Base-by-base conservation (phyloP, 1,140 invertebrate species). In the Plodia interpunctella region DNA sequence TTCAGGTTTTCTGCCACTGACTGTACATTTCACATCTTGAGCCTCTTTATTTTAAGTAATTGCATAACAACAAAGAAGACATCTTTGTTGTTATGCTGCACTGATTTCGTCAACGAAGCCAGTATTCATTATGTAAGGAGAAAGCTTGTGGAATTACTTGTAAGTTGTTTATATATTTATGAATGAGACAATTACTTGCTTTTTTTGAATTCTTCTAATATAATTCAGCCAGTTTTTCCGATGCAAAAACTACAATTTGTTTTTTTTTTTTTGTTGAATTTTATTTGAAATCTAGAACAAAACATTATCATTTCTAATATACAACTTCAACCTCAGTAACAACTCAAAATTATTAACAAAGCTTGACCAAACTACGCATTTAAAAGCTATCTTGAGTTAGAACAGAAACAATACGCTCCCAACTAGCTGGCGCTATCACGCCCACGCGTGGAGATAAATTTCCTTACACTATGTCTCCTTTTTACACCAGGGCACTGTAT, bases 31-130 rank as follows among this genome's bases (percentile, higher is more conserved):
- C 5, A 44, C 15, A n/a, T 44, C 5, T 44, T 10, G n/a, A 44
- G 13, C 13, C 13, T 15, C 38, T 17, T 75, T 78, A 68, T 69
- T 54, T 57, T 74, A 73, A 50, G 59, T 54, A 32, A 62, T 81
- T 83, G 71, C 72, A 67, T 76, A 83, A 83, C 59, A 44, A 65
- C 70, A 73, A 55, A 66, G 65, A 67, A 50, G 65, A 51, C 57
- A n/a, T n/a, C n/a, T n/a, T n/a, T n/a, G n/a, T n/a, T n/a, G n/a
- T n/a, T n/a, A n/a, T 64, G 61, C 28, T 80, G 78, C 70, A 81
- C 82, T 81, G 82, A 81, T 85, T 85, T 85, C 82, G 80, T 81
- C 80, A 85, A 82, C 78, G 58, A 72, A 68, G 70, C 73, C 71
- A 79, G 68, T 59, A 19, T 52, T 73, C 70, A 72, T 85, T 83